Conservation (phyloP, 2,113 vertebrate species). For the Oryzias woworae region DNA sequence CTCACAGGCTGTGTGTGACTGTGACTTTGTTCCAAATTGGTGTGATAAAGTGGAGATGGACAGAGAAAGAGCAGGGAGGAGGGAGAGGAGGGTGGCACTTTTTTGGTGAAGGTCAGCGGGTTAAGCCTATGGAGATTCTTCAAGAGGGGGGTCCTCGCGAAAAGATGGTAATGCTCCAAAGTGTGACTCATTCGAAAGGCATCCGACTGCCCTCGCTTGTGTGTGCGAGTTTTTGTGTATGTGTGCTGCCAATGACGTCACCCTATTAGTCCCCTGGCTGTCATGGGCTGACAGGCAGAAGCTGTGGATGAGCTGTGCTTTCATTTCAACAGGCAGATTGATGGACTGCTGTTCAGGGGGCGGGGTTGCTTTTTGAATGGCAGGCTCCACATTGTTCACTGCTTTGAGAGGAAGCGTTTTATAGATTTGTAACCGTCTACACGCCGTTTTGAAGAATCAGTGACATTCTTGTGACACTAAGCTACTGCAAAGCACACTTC, state of each 20-base stretch:
- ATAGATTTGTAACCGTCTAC: conserved; percentile 7
- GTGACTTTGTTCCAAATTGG: conserved; percentile 71
- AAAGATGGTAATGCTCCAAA: conserved; percentile 72
- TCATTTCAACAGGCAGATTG: conserved; percentile 46
- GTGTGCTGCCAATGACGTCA: conserved; percentile 60
- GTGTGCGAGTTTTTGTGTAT: conserved; percentile 9
- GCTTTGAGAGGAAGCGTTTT: conserved; percentile 20
- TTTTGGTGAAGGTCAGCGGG: conserved; percentile 68
- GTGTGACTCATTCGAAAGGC: conserved; percentile 76
- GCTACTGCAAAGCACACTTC: conserved; percentile 12
- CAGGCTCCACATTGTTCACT: conserved; percentile 32
- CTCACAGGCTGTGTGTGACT: conserved; percentile 53
- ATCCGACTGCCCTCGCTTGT: conserved; percentile 49
- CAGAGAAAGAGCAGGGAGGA: conserved; percentile 3
- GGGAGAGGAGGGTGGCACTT: conserved; percentile 20
- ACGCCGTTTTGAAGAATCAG: background rate
- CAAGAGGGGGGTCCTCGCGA: conserved; percentile 61
- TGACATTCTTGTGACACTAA: background rate
- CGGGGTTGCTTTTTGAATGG: conserved; percentile 35
- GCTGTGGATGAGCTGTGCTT: conserved; percentile 49
- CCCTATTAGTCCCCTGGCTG: conserved; percentile 44
- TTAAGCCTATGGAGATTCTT: conserved; percentile 75
- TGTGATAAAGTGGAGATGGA: conserved; percentile 51
- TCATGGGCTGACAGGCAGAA: conserved; percentile 46
- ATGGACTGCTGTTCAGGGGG: conserved; percentile 40